Conservation (phyloP, 2,797 vertebrate genomes). For the Spheniscus humboldti region DNA sequence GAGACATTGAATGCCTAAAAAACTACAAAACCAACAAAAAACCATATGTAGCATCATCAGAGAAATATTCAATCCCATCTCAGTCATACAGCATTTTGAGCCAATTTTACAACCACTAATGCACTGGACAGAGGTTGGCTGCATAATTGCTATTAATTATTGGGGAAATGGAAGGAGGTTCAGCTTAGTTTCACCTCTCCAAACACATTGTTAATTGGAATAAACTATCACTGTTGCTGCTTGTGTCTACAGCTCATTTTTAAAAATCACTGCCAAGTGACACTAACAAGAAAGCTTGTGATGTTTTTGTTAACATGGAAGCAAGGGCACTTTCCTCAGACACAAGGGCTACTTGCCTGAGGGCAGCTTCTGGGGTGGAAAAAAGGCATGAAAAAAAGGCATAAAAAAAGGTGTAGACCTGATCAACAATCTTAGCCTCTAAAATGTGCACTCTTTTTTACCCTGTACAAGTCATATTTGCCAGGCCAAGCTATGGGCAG, state of each 20-base stretch:
- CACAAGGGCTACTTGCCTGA: not conserved
- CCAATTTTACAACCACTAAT: not conserved
- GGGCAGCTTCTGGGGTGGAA: not conserved
- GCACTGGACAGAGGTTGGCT: not conserved
- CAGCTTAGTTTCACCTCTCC: not conserved
- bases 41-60: accelerated
- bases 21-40: not conserved
- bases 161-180: not conserved
- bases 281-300: not conserved
- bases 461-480: not conserved
- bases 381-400: not conserved
- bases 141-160: not conserved
- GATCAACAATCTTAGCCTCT: not conserved
- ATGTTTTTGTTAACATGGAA: not conserved
- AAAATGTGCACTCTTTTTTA: not conserved
- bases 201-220: not conserved
- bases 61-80: not conserved
- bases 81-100: not conserved
- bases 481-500: accelerated
- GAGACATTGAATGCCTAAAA: not conserved
- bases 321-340: not conserved
- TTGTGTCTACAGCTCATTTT: not conserved
- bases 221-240: not conserved
- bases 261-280: not conserved
- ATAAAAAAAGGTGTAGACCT: not conserved